Conservation (phyloP, 2,113 vertebrate genomes). For the Ictalurus punctatus region DNA sequence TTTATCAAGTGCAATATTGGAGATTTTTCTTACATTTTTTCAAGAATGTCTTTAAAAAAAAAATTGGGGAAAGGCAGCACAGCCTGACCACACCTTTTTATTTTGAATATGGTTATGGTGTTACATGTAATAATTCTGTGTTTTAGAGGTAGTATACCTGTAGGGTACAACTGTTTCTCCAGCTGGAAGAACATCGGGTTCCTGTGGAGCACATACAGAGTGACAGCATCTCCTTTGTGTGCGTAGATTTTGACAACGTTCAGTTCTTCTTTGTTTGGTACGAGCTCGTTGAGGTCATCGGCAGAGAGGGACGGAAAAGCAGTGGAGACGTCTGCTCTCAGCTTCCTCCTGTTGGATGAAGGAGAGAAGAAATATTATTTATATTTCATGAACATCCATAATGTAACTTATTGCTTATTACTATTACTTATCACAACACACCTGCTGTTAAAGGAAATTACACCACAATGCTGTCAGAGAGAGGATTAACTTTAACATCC, state of each 20-base stretch:
- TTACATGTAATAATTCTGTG: not conserved
- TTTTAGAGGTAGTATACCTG: constrained; percentile 74
- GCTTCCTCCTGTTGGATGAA: constrained; percentile 79
- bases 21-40: not conserved
- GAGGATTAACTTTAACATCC: not conserved
- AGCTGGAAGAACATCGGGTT: constrained; percentile 90
- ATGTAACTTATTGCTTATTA: too few relatives aligned
- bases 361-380: not conserved
- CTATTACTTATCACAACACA: not conserved
- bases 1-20: not conserved
- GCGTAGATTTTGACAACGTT: constrained; percentile 84
- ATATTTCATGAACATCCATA: too few relatives aligned
- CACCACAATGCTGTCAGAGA: not conserved
- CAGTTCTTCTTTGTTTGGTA: constrained; percentile 91
- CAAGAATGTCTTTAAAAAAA: not conserved
- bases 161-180: constrained; percentile 86
- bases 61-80: not conserved
- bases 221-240: constrained; percentile 86
- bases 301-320: constrained; percentile 79
- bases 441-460: not conserved
- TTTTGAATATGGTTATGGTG: not conserved
- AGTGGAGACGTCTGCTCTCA: constrained; percentile 78
- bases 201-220: constrained; percentile 80
- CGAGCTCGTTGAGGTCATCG: constrained; percentile 78
- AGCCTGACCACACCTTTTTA: not conserved